Base-by-base conservation (phyloP, 2,888 invertebrate species). In the Lumbricus terrestris region DNA sequence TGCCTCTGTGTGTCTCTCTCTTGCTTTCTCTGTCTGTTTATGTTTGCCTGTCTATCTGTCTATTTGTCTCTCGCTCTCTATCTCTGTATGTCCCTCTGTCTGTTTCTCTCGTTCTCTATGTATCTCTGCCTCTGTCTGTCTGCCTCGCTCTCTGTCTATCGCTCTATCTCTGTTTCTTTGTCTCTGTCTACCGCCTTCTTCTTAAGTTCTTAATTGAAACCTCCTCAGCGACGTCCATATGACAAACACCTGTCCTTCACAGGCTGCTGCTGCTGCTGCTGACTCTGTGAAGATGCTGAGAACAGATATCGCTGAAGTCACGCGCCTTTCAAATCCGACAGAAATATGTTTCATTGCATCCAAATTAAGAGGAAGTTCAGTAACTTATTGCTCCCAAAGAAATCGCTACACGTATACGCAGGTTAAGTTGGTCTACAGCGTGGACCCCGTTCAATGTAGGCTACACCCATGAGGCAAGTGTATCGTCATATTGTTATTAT, bases 231-330 rank as follows among this genome's bases (percentile, higher is more conserved):
- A 69, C 69, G 29, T 69, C 69, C 69, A 69, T n/a, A 13, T 69
- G 69, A 69, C 69, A 69, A n/a, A 6, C 69, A 69, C n/a, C 69
- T 69, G 69, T 69, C n/a, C 29, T n/a, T 54, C 54, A 69, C n/a
- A n/a, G 69, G 69, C 69, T n/a, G 6, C 69, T 47, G 40, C 18
- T 37, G 37, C 88, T 40, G 42, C 20, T 23, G 47, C 29, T 29
- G 88, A 11, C 16, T n/a, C 88, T 33, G 23, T 47, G 88, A 33
- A 42, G 88, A 37, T 88, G 88, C 40, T 88, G 38, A 47, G 47
- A 88, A 88, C 47, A 18, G 40, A 42, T 37, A n/a, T n/a, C 88
- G 40, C 38, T 33, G 18, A 88, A 88, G 42, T 88, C 88, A 47
- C 69, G 69, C 69, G 69, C 29, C 69, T 69, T 69, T 69, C 29